A percentile compares a stretch with the other conserved stretches of the same genome.
phyloP scores from a whole-genome alignment of 2,888 invertebrate species.

The Diarsia dahlii region DNA sequence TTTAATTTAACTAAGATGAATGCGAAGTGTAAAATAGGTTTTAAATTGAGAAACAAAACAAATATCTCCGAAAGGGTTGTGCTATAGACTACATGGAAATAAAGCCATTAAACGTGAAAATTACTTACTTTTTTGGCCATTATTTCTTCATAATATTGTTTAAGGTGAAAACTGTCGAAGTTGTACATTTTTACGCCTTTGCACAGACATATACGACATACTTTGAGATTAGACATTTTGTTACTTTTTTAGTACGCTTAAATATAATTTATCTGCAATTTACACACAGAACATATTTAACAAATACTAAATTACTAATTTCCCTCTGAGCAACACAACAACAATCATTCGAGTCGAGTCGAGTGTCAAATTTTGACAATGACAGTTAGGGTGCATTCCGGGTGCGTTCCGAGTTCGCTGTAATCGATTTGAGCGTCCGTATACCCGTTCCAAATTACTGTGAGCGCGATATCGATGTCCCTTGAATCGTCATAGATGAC shows the following conservation, averaged over 20 bases:
- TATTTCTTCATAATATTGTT: slow-evolving; percentile 82
- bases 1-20: not conserved
- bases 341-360: not conserved
- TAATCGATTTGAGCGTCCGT: too few relatives aligned
- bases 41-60: not conserved
- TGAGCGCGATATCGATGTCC: too few relatives aligned
- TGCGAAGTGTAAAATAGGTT: not conserved
- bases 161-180: slow-evolving; percentile 75
- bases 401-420: too few relatives aligned
- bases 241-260: not conserved
- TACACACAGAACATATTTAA: not conserved
- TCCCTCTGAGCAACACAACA: too few relatives aligned
- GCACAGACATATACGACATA: slow-evolving; percentile 81
- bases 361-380: not conserved
- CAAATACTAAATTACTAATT: not conserved
- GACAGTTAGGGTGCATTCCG: not conserved
- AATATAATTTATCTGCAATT: not conserved
- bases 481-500: too few relatives aligned
- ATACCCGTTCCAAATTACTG: too few relatives aligned
- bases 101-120: not conserved
- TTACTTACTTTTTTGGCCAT: slow-evolving; percentile 77
- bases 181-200: slow-evolving; percentile 78
- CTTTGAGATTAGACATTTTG: slow-evolving; percentile 75
- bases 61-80: not conserved
- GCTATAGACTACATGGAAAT: too few relatives aligned